Percentiles rank a stretch among this genome's conserved stretches.
phyloP scores from a whole-genome alignment of 1,140 invertebrate genomes.

The Brachionus angularis region DNA sequence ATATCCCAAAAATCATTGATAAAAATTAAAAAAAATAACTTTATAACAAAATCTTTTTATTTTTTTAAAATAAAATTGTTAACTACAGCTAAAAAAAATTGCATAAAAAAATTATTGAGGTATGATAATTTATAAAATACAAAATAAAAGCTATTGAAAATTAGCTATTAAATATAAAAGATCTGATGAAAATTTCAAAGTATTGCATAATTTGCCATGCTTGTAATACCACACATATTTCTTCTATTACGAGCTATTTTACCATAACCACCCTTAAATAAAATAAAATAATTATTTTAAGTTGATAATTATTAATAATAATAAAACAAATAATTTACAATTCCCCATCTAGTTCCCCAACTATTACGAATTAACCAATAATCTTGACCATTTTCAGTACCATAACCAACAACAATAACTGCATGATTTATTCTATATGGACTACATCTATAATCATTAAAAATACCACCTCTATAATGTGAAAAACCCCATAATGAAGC shows the following conservation, averaged over 20 bases:
- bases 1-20: too few species aligned
- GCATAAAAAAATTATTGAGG: too few species aligned
- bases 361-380: slow-evolving; percentile 56
- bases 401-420: slow-evolving; percentile 72
- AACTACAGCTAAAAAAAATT: too few species aligned
- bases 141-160: too few species aligned
- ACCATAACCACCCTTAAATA: slow-evolving; percentile 73
- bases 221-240: slow-evolving; percentile 78
- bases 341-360: slow-evolving; percentile 66
- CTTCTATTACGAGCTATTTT: slow-evolving; percentile 77
- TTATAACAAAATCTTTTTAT: too few species aligned
- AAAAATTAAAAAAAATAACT: too few species aligned
- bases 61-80: too few species aligned
- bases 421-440: slow-evolving; percentile 72
- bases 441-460: slow-evolving; percentile 5
- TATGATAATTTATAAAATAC: too few species aligned
- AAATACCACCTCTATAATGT: slow-evolving; percentile 11
- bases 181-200: neutral
- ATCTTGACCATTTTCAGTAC: slow-evolving; percentile 66
- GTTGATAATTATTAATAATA: neutral
- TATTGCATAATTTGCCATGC: slow-evolving; percentile 12
- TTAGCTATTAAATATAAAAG: too few species aligned
- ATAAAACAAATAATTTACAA: slow-evolving; percentile 44
- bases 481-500: neutral
- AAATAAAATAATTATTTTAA: neutral